phyloP scores from a whole-genome alignment of 1,140 invertebrate species.

The Rhopalosiphum maidis region DNA sequence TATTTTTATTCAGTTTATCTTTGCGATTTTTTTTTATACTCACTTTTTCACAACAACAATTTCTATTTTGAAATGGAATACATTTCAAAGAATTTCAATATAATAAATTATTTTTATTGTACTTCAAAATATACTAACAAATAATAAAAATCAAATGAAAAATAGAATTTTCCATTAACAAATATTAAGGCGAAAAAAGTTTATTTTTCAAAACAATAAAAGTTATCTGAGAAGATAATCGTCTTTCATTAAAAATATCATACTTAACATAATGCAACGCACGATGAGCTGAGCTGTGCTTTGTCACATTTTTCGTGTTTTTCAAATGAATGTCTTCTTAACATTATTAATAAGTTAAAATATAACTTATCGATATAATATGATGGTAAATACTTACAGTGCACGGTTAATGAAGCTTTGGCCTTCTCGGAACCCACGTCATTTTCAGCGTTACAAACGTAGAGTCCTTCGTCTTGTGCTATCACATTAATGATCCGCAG shows the following conservation, averaged over 20 bases:
- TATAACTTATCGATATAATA: background rate
- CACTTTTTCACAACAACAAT: background rate
- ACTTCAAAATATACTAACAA: background rate
- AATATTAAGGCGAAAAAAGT: background rate
- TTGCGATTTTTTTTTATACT: background rate
- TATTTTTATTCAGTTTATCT: background rate
- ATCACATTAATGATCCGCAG: conserved; percentile 77
- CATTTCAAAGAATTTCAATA: background rate
- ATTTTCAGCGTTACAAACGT: conserved; percentile 83
- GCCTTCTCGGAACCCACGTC: conserved; percentile 77
- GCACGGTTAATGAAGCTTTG: conserved; percentile 76
- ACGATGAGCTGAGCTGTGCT: background rate
- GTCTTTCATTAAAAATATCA: background rate
- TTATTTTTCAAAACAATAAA: background rate
- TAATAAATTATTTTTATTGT: background rate
- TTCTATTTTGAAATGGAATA: background rate
- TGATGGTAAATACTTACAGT: conserved; percentile 70
- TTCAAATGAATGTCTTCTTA: background rate
- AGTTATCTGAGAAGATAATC: background rate
- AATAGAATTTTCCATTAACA: background rate
- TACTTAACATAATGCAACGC: background rate
- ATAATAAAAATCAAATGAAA: background rate
- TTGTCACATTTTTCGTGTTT: background rate
- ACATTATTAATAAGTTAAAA: background rate
- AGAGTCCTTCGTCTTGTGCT: conserved; percentile 79